These are phyloP conservation scores for Oxygymnocypris stewartii DNA, from an alignment of 2,113 vertebrate genomes.

Conservation along the genomic window DNA sequence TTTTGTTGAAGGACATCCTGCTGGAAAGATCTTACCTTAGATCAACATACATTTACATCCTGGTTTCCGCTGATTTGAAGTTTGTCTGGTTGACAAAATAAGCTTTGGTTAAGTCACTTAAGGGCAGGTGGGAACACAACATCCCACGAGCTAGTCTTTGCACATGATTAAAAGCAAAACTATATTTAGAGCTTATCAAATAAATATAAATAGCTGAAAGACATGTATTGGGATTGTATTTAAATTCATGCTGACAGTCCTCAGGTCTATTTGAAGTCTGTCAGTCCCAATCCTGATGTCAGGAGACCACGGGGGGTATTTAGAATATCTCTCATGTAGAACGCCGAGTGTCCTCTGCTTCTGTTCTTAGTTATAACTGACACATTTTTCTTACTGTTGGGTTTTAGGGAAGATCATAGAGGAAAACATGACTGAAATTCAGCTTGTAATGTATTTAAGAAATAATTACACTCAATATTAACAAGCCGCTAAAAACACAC, in stretches of 20 bases:
- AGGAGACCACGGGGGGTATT: not conserved
- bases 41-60: not conserved
- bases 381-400: not conserved
- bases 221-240: not conserved
- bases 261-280: not conserved
- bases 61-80: not conserved
- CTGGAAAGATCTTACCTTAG: no score
- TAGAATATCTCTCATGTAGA: not conserved
- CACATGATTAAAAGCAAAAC: not conserved
- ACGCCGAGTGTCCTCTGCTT: not conserved
- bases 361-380: not conserved
- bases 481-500: not conserved
- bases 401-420: no score
- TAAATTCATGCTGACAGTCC: not conserved
- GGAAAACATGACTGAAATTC: no score
- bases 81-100: not conserved
- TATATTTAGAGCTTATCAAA: not conserved
- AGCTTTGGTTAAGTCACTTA: not conserved
- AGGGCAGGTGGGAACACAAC: not conserved
- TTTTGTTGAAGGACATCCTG: no score
- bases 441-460: no score
- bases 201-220: not conserved
- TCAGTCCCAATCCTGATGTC: not conserved
- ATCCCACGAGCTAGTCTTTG: not conserved
- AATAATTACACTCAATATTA: no score